These are phyloP conservation scores for Argyrosomus japonicus DNA, from an alignment of 2,113 vertebrate species.

Conservation along the genomic window DNA sequence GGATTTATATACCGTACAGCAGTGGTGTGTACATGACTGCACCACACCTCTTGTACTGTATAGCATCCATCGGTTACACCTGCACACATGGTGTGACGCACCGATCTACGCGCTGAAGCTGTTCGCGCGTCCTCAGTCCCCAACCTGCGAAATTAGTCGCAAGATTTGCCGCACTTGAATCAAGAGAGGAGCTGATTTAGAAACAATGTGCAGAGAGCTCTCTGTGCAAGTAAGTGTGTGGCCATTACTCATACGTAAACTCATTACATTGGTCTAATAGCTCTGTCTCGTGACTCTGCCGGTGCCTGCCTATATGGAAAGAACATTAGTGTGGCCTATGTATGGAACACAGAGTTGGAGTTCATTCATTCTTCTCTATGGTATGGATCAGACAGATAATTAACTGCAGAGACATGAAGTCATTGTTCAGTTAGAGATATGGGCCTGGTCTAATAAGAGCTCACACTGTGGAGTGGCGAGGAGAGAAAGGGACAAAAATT, in stretches of 20 bases:
- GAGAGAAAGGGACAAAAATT: slow-evolving; percentile 41
- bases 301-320: slow-evolving; percentile 59
- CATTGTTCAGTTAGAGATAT: slow-evolving; percentile 75
- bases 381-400: slow-evolving; percentile 79
- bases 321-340: slow-evolving; percentile 71
- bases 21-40: slow-evolving; percentile 12
- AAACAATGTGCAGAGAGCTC: slow-evolving; percentile 45
- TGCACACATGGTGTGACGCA: not conserved
- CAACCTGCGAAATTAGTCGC: slow-evolving; percentile 42
- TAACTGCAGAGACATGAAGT: slow-evolving; percentile 74
- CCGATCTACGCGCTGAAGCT: slow-evolving; percentile 10
- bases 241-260: slow-evolving; percentile 78
- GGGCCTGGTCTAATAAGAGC: slow-evolving; percentile 52
- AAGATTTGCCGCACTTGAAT: slow-evolving; percentile 29
- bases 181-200: slow-evolving; percentile 49
- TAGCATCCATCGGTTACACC: not conserved
- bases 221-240: slow-evolving; percentile 40
- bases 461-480: slow-evolving; percentile 39
- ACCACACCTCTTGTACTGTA: not conserved
- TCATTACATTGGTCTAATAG: slow-evolving; percentile 78
- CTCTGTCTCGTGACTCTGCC: slow-evolving; percentile 60
- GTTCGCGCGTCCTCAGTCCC: slow-evolving; percentile 22
- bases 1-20: slow-evolving; percentile 24
- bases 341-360: slow-evolving; percentile 60
- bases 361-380: slow-evolving; percentile 75